Conservation (phyloP, 2,797 vertebrate species). For the Chelon auratus region DNA sequence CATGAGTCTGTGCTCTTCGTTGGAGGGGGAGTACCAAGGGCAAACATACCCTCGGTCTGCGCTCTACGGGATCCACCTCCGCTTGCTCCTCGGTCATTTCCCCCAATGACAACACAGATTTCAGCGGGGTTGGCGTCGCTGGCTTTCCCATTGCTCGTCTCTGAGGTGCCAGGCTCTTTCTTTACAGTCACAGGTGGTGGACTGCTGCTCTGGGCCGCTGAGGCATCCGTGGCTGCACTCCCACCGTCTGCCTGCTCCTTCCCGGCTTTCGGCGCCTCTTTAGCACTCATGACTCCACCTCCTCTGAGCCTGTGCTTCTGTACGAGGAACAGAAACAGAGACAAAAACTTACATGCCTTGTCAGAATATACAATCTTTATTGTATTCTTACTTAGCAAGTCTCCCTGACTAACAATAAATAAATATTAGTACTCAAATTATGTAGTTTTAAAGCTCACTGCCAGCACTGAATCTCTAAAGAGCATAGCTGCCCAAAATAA, state of each 20-base stretch:
- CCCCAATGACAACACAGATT: slow-evolving; percentile 98
- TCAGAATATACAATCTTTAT: slow-evolving; percentile 1
- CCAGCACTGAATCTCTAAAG: not conserved
- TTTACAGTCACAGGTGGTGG: slow-evolving; percentile 87
- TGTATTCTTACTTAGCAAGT: not conserved
- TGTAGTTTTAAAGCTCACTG: not conserved
- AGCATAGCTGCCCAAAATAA: slow-evolving; percentile 2
- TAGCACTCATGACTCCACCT: slow-evolving; percentile 84
- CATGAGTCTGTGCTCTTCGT: slow-evolving; percentile 84
- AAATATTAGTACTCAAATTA: too few relatives aligned
- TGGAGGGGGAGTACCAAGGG: slow-evolving; percentile 82
- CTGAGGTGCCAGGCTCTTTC: slow-evolving; percentile 89
- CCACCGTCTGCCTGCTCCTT: slow-evolving; percentile 74
- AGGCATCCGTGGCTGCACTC: slow-evolving; percentile 54
- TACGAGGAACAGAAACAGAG: slow-evolving; percentile 29
- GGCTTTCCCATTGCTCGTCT: slow-evolving; percentile 89
- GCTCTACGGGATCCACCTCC: slow-evolving; percentile 90
- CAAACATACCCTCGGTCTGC: slow-evolving; percentile 93
- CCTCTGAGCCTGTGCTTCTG: slow-evolving; percentile 75
- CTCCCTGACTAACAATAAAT: too few relatives aligned
- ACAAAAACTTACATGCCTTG: slow-evolving; percentile 20
- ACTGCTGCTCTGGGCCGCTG: slow-evolving; percentile 47
- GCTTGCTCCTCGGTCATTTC: slow-evolving; percentile 73
- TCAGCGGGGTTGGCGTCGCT: slow-evolving; percentile 90
- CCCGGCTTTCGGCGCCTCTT: slow-evolving; percentile 78